Base-by-base conservation (phyloP, 2,888 invertebrate species). In the Lasius fuliginosus region DNA sequence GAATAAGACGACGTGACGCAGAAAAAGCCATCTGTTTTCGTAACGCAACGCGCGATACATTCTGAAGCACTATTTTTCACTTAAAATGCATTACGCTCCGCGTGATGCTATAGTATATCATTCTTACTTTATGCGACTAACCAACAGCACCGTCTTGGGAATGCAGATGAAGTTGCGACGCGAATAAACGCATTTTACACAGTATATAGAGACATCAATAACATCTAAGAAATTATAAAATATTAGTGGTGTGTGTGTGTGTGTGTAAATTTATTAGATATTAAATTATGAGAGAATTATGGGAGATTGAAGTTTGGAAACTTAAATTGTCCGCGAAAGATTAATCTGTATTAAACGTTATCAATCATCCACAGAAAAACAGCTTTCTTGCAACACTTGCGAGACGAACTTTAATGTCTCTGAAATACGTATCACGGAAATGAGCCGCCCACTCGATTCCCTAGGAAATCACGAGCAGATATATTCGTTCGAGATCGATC, bases 31-130 rank as follows among this genome's bases (percentile, higher is more conserved):
- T 79, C 79, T 79, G 79, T 79, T 79, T 79, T 79, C 71, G 73
- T 79, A 79, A 71, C 79, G 73, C 33, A 79, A 79, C 79, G 73
- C 60, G 60, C 79, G 60, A 79, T 79, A 73, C 73, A 79, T 79
- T 71, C 79, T 79, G 73, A 79, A 79, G 79, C 73, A 79, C 71
- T 79, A 79, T 79, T 79, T 79, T 79, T 79, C 79, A 79, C 79
- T 79, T 79, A 79, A 79, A 79, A 79, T 79, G 58, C 73, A 79
- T 79, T 79, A 79, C 79, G 73, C 73, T 36, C 67, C 60, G 46
- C 73, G 60, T 79, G 60, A 79, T 33, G 73, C 73, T 79, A 79
- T 79, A 79, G 79, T 79, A 79, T 79, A 79, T 79, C 79, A 79
- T 79, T 79, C 79, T 79, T 79, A 79, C 79, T 79, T 79, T 71